Percentiles rank a stretch among this genome's conserved stretches.
phyloP scores from a whole-genome alignment of 2,797 vertebrate genomes.

The Ibycter americanus region DNA sequence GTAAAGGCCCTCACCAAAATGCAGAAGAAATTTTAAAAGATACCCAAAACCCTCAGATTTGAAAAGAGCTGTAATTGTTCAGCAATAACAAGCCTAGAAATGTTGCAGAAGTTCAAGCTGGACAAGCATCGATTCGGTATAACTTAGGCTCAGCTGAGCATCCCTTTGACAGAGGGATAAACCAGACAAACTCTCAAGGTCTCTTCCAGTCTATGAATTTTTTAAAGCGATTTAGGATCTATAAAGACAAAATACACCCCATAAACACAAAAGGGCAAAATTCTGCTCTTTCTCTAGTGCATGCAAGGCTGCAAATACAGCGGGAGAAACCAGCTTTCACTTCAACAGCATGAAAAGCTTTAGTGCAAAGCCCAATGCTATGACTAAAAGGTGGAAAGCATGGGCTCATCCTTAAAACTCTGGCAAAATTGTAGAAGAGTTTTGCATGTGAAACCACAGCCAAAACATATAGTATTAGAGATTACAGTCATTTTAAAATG shows the following conservation, averaged over 20 bases:
- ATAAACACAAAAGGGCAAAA: slow-evolving; percentile 20
- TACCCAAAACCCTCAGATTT: neutral
- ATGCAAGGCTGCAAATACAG: neutral
- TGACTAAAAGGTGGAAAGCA: neutral
- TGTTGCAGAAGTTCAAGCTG: neutral
- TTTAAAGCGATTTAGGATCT: slow-evolving; percentile 1
- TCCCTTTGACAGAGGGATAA: slow-evolving; percentile 6
- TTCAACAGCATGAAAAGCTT: slow-evolving; percentile 24
- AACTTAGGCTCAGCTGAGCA: neutral
- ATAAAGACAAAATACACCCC: slow-evolving; percentile 14
- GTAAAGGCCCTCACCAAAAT: neutral
- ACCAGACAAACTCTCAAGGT: slow-evolving; percentile 15
- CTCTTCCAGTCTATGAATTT: slow-evolving; percentile 2
- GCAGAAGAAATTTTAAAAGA: neutral
- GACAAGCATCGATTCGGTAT: neutral
- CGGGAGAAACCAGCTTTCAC: neutral
- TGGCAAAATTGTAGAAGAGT: neutral
- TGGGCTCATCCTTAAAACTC: neutral
- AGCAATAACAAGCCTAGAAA: neutral
- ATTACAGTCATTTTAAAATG: neutral
- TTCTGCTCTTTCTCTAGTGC: neutral
- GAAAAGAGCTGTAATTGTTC: neutral
- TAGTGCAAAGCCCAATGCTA: neutral
- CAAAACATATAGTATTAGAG: neutral
- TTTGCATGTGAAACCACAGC: neutral